Conservation (phyloP, 1,140 invertebrate genomes). For the Neuroterus valhalla region DNA sequence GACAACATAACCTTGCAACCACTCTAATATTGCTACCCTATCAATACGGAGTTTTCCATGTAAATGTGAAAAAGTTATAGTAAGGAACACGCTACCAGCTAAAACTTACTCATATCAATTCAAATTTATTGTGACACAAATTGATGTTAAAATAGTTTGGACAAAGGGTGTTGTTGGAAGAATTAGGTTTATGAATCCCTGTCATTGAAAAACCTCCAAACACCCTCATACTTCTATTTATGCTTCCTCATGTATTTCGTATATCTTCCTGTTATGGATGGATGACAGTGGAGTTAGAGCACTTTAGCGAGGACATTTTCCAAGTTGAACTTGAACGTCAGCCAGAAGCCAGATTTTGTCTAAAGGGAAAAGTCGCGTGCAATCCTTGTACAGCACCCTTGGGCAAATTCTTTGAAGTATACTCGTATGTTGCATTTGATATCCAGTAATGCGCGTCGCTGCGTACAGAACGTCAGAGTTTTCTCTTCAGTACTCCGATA, state of each 20-base stretch:
- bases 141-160: no score
- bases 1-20: no score
- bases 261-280: background rate
- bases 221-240: no score
- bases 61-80: no score
- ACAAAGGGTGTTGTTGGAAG: no score
- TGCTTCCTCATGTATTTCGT: background rate
- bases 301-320: background rate
- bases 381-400: background rate
- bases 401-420: slow-evolving; percentile 18
- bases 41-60: no score
- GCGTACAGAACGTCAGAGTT: background rate
- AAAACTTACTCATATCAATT: no score
- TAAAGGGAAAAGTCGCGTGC: slow-evolving; percentile 5
- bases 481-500: background rate
- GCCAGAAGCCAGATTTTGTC: background rate
- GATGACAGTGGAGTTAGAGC: background rate
- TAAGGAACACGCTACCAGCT: no score
- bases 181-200: no score
- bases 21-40: no score
- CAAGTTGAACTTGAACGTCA: background rate
- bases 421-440: slow-evolving; percentile 7
- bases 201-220: no score
- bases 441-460: background rate
- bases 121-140: no score